Base-by-base conservation (phyloP, 2,113 vertebrate genomes). In the Podocnemis expansa region DNA sequence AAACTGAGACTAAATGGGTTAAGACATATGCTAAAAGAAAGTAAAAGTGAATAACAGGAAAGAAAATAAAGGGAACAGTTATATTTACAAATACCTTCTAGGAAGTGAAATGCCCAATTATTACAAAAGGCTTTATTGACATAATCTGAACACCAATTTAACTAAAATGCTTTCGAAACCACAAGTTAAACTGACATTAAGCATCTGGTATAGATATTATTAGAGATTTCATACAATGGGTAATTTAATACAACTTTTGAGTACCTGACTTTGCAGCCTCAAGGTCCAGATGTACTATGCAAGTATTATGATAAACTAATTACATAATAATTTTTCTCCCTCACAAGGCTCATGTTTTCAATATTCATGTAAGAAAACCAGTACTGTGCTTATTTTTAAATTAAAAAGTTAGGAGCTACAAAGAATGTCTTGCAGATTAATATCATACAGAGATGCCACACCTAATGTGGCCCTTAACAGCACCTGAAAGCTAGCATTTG, bases 241-340 rank as follows among this genome's bases (percentile, higher is more conserved):
- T 78, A 93, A 88, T 76, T 92, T 80, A 91, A 91, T 52, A 56
- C 84, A 93, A 95, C 88, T 93, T n/a, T 19, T 56, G 81, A 89
- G 80, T 11, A 27, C 54, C 75, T 52, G 87, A 52, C 51, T 52
- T 52, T 52, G 51, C 51, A 52, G 17, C 51, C 51, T 76, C 25
- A 45, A 27, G 27, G 41, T 76, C 13, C 6, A 76, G 25, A 76
- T 14, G 27, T 24, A 75, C 5, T 16, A 45, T 43, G 14, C 34
- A 7, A n/a, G 34, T 76, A 41, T 43, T 27, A 76, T 45, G 22
- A 45, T 27, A 75, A 10, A 43, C 22, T 27, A 67, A 41, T 75
- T 25, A 75, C 41, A 75, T 38, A 2, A 73, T 41, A 5, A 12
- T 5, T 25, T 43, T 13, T 75, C 22, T 27, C 13, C 41, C 19